These are phyloP conservation scores for Protula sp. DNA, from an alignment of 2,888 invertebrate genomes.

Conservation along the genomic window DNA sequence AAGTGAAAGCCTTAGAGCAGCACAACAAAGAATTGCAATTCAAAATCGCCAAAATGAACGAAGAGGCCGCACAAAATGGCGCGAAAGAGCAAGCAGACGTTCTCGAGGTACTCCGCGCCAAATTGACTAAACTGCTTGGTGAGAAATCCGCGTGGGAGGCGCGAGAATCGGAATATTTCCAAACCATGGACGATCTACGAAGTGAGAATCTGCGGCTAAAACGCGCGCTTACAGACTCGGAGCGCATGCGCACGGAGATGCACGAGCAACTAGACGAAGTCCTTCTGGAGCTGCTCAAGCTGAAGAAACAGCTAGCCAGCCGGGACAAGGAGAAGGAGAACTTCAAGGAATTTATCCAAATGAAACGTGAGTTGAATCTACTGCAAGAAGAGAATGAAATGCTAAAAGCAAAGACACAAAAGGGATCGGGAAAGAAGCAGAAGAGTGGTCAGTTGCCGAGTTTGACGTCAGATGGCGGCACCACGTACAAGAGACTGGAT, in stretches of 20 bases:
- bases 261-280: slow-evolving; percentile 31
- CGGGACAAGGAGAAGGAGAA: slow-evolving; percentile 31
- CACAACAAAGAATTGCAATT: slow-evolving; percentile 34
- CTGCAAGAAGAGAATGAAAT: slow-evolving; percentile 38
- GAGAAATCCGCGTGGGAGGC: slow-evolving; percentile 17
- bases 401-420: no score
- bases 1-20: slow-evolving; percentile 33
- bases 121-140: slow-evolving; percentile 27
- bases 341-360: slow-evolving; percentile 42
- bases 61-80: background rate
- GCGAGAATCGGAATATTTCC: slow-evolving; percentile 22
- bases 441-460: no score
- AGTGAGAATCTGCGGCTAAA: slow-evolving; percentile 28
- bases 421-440: slow-evolving; percentile 17
- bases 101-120: slow-evolving; percentile 20
- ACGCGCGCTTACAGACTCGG: slow-evolving; percentile 25
- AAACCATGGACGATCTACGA: slow-evolving; percentile 26
- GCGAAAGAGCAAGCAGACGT: slow-evolving; percentile 3
- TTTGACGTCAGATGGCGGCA: no score
- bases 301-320: slow-evolving; percentile 25
- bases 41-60: slow-evolving; percentile 6
- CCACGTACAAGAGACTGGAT: background rate
- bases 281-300: slow-evolving; percentile 26
- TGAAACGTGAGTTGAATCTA: slow-evolving; percentile 37
- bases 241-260: slow-evolving; percentile 31